Percentiles rank a stretch among this genome's conserved stretches.
Conservation (phyloP, 2,888 invertebrate genomes). For the Ferrisia virgata region DNA sequence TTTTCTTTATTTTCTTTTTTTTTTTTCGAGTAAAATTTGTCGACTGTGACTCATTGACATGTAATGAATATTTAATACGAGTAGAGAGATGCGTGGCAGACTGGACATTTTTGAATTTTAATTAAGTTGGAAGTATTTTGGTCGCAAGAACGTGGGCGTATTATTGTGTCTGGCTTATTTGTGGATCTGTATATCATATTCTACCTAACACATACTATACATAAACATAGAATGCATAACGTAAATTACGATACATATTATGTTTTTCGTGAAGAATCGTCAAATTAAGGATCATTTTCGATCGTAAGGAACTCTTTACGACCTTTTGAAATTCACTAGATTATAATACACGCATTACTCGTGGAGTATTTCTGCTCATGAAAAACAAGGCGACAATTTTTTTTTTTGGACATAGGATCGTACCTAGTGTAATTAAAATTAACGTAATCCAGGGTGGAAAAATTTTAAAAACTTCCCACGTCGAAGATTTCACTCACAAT, state of each 20-base stretch:
- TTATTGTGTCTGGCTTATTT: slow-evolving; percentile 1
- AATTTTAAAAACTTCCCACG: too few species aligned
- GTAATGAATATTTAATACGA: slow-evolving; percentile 12
- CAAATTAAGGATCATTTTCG: too few species aligned
- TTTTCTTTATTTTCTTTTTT: not conserved
- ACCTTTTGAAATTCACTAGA: too few species aligned
- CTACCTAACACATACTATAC: not conserved
- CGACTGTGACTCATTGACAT: slow-evolving; percentile 11
- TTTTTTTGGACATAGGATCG: too few species aligned
- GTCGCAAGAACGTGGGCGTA: not conserved
- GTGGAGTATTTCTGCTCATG: too few species aligned
- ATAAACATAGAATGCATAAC: too few species aligned
- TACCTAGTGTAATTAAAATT: too few species aligned
- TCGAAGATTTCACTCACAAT: too few species aligned
- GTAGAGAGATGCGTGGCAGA: slow-evolving; percentile 18
- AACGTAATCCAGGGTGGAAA: too few species aligned
- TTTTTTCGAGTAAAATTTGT: not conserved
- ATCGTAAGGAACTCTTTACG: too few species aligned
- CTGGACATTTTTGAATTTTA: slow-evolving; percentile 7
- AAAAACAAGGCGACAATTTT: too few species aligned
- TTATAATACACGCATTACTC: too few species aligned
- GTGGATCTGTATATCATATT: not conserved
- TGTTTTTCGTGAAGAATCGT: not conserved
- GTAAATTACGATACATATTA: not conserved
- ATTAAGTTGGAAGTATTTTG: not conserved